phyloP scores from a whole-genome alignment of 2,888 invertebrate genomes.

The Heliconius sara region DNA sequence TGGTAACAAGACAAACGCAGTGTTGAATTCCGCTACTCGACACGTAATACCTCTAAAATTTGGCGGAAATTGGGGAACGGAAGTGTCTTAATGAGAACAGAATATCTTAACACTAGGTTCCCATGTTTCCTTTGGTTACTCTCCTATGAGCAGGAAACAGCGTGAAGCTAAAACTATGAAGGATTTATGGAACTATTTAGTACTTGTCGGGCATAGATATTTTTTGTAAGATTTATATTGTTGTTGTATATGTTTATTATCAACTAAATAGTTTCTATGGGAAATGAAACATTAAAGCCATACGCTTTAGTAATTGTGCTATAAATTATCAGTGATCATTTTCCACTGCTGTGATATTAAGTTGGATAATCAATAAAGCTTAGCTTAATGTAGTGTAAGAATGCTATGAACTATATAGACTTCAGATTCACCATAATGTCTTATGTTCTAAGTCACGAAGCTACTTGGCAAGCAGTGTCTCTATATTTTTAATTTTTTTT shows the following conservation, averaged over 20 bases:
- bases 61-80: too few species aligned
- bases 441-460: slow-evolving; percentile 29
- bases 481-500: neutral
- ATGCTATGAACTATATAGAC: slow-evolving; percentile 31
- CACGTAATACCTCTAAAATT: too few species aligned
- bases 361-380: slow-evolving; percentile 37
- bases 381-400: slow-evolving; percentile 44
- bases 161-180: too few species aligned
- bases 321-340: neutral
- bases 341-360: slow-evolving; percentile 3
- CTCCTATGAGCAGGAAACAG: too few species aligned
- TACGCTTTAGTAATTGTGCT: neutral
- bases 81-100: too few species aligned
- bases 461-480: neutral
- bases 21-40: too few species aligned
- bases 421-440: slow-evolving; percentile 21
- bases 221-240: too few species aligned
- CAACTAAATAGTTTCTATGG: neutral
- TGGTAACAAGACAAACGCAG: too few species aligned
- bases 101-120: too few species aligned
- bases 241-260: neutral
- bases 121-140: too few species aligned
- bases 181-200: too few species aligned
- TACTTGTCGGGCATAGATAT: too few species aligned
- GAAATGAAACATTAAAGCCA: neutral